phyloP scores from a whole-genome alignment of 2,888 invertebrate species.

The Luperina nickerlii region DNA sequence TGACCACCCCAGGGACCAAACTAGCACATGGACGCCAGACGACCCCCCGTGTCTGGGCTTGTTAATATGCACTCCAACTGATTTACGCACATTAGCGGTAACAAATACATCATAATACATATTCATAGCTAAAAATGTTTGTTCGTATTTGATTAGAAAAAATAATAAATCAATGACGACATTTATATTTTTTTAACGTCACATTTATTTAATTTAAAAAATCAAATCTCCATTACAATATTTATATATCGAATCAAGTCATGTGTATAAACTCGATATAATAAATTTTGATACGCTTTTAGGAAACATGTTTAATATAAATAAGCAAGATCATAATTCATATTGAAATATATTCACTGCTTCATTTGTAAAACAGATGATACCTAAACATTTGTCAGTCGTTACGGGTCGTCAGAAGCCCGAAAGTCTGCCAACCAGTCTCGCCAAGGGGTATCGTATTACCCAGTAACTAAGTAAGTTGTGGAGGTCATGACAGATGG shows the following conservation, averaged over 20 bases:
- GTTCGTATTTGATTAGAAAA: too few species aligned
- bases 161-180: background rate
- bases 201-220: conserved; percentile 10
- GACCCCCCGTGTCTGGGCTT: too few species aligned
- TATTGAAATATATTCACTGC: background rate
- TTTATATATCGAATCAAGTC: conserved; percentile 34
- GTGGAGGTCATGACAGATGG: too few species aligned
- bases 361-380: background rate
- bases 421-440: too few species aligned
- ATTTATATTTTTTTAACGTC: conserved; percentile 15
- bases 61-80: too few species aligned
- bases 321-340: background rate
- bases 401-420: too few species aligned
- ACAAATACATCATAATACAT: too few species aligned
- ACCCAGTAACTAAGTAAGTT: too few species aligned
- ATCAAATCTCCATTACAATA: conserved; percentile 16
- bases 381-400: background rate
- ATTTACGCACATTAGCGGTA: too few species aligned
- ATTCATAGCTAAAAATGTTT: background rate
- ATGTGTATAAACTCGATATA: background rate
- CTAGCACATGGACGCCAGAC: too few species aligned
- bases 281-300: background rate
- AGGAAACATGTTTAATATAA: background rate
- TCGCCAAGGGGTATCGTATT: too few species aligned
- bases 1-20: too few species aligned